phyloP scores from a whole-genome alignment of 2,113 vertebrate genomes.

The Indicator maculatus region DNA sequence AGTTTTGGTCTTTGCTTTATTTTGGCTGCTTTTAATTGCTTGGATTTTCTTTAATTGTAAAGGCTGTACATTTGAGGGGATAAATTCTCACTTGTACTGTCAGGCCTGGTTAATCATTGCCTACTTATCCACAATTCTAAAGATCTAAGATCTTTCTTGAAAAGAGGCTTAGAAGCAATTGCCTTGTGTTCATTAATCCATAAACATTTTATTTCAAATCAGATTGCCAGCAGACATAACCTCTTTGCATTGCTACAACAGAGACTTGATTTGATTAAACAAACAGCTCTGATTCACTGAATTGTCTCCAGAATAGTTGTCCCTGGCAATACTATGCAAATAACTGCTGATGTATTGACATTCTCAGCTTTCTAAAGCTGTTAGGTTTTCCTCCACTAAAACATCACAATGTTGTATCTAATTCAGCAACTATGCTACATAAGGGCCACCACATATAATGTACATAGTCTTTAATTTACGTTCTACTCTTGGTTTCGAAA shows the following conservation, averaged over 20 bases:
- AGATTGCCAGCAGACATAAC: conserved; percentile 66
- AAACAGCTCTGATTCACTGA: conserved; percentile 67
- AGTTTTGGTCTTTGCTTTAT: conserved; percentile 30
- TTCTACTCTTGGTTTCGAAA: neutral
- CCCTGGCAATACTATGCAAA: conserved; percentile 52
- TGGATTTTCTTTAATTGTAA: conserved; percentile 37
- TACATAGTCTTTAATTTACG: neutral
- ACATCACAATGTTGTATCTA: neutral
- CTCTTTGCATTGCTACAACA: conserved; percentile 70
- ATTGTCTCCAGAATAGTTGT: conserved; percentile 63
- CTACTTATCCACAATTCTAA: conserved; percentile 49
- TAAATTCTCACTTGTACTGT: conserved; percentile 30
- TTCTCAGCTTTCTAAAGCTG: conserved; percentile 21
- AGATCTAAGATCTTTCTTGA: conserved; percentile 27
- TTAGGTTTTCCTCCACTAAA: neutral
- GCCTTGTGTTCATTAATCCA: conserved; percentile 68
- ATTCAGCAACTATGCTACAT: neutral
- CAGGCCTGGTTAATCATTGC: conserved; percentile 39
- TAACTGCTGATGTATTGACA: neutral
- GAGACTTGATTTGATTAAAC: conserved; percentile 77
- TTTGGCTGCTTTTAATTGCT: conserved; percentile 33
- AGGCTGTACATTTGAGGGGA: neutral
- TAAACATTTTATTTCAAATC: conserved; percentile 71
- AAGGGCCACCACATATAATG: neutral
- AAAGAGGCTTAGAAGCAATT: conserved; percentile 64